A percentile compares a stretch with the other conserved stretches of the same genome.
Conservation (phyloP, 2,113 vertebrate genomes). For the Lagopus muta region DNA sequence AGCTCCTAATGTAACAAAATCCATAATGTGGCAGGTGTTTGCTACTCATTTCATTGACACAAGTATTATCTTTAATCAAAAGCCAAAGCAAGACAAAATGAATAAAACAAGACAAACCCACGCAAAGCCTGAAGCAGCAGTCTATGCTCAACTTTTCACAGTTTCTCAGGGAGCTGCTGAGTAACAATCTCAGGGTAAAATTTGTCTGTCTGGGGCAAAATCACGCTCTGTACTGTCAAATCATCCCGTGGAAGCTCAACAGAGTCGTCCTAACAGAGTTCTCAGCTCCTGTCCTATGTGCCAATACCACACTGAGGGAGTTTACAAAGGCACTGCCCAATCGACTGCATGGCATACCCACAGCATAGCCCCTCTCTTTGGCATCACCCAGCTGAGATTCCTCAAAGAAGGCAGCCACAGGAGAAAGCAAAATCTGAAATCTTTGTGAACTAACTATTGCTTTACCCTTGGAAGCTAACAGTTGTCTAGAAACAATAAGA, state of each 20-base stretch:
- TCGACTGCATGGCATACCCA: rapidly evolving
- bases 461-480: background rate
- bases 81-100: slow-evolving; percentile 11
- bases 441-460: background rate
- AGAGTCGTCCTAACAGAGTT: background rate
- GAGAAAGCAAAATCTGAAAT: background rate
- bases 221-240: background rate
- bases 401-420: background rate
- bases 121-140: background rate
- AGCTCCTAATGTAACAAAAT: background rate
- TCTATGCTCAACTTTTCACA: background rate
- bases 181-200: background rate
- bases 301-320: background rate
- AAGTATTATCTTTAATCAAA: slow-evolving; percentile 30
- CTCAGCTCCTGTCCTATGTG: background rate
- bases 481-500: background rate
- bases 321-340: background rate
- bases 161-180: background rate
- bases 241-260: background rate
- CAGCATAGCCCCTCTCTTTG: background rate
- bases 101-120: background rate
- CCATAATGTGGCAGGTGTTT: slow-evolving; percentile 9
- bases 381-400: background rate
- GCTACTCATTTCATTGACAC: slow-evolving; percentile 30
- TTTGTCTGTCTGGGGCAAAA: background rate